Evolutionary conservation across 92 coral and sea anemone genomes (phyloP), one percentile per base, ranked within the genome.

Genomic region (Metridium senile): DNA sequence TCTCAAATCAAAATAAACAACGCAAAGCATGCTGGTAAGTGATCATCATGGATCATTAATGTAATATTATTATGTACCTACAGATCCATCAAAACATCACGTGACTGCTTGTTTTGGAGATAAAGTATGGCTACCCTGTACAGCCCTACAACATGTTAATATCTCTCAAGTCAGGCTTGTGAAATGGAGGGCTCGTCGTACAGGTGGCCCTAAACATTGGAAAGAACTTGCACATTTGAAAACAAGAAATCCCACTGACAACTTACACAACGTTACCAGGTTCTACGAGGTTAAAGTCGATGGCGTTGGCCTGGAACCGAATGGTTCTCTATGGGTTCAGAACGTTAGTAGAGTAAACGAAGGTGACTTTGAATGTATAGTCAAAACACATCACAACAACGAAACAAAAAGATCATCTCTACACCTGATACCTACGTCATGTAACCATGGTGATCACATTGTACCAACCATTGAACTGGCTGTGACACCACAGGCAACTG

Each of bases 311-410:
- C 66, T 78, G 34, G 68, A 61, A 33, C 57, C 35, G n/a, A 68
- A 64, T 53, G 82, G 82, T 16, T 32, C 70, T 11, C 39, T 78
- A 46, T 47, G 66, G 62, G 34, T 78, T 9, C 46, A 66, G 43
- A 25, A 33, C 9, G 30, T 78, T 26, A 53, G 66, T 32, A 66
- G 17, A 22, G 75, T 61, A 8, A 74, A 78, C 28, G 69, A 28
- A 16, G 82, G 82, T 21, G 75, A 23, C 49, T 66, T 64, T 45
- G 82, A 78, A 58, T 78, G 82, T 39, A 33, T 78, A 49, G 74
- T 78, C n/a, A 78, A 78, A 62, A 67, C 75, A 35, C 26, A 13
- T 9, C 82, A 78, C 43, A 67, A 54, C 19, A 29, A 51, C 0
- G 75, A 78, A 23, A 63, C 74, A 21, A 13, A 25, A 26, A 78